Evolutionary conservation across 1,140 invertebrate species (phyloP).

Genomic region (Trichonephila inaurata): DNA sequence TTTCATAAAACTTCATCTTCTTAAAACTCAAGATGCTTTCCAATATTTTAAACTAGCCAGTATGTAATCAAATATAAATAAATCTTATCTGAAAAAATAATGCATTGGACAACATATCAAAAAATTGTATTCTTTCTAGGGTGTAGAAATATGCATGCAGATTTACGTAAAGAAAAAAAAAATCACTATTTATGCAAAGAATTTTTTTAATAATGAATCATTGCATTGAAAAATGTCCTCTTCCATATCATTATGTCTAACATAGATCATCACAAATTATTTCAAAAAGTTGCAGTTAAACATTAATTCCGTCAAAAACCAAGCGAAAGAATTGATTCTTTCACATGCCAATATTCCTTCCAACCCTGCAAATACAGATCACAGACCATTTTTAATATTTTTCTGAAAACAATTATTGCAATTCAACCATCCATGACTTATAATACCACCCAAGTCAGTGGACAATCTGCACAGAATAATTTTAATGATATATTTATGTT

Average conservation of each 20-base stretch:
- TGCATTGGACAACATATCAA: too few relatives aligned
- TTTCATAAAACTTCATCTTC: too few relatives aligned
- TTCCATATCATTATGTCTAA: not conserved
- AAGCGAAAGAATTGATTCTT: not conserved
- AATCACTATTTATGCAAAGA: too few relatives aligned
- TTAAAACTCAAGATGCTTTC: too few relatives aligned
- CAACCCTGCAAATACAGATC: not conserved
- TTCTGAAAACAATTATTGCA: not conserved
- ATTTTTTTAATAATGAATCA: not conserved
- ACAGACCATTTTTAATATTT: not conserved
- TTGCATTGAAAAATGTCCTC: not conserved
- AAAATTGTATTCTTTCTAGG: too few relatives aligned
- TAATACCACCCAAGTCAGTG: not conserved
- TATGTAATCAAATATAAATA: too few relatives aligned
- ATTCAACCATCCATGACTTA: not conserved
- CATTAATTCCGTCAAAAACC: not conserved
- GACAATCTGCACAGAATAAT: slow-evolving; percentile 34
- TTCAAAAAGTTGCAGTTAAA: too few relatives aligned
- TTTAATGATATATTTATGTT: not conserved
- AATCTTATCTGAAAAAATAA: too few relatives aligned
- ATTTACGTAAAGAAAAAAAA: too few relatives aligned
- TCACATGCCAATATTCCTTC: slow-evolving; percentile 7
- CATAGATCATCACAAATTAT: too few relatives aligned
- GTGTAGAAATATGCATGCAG: too few relatives aligned
- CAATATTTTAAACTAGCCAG: too few relatives aligned